Evolutionary conservation across 2,888 invertebrate species (phyloP), one percentile per base, ranked within the genome.

Genomic region (Muschampia plurimacula): DNA sequence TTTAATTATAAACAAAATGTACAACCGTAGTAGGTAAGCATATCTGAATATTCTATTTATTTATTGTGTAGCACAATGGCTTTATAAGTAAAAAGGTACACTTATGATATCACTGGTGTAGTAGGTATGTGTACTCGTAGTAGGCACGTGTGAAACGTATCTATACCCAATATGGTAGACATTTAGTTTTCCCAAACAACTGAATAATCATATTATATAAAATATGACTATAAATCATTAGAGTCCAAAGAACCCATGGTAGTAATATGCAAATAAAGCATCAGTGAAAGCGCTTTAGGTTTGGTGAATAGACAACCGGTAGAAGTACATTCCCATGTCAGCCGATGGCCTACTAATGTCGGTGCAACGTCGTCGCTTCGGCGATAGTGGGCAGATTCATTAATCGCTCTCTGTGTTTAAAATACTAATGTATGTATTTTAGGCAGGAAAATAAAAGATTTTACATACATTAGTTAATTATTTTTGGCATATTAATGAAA

Each of bases 281-380:
- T 77, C 79, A 86, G 88, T 84, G 88, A 88, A 88, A 88, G 87
- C 82, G 82, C 75, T 77, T 75, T 76, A 75, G 80, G 78, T 63
- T 77, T 80, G 70, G 77, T 81, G 76, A 82, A 84, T 82, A 83
- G 79, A 83, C 81, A 83, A 81, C 79, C 80, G 81, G 82, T 82
- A 78, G 78, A 68, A 74, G 75, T 74, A 77, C 76, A 74, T 77
- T 76, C 74, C 73, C 75, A 75, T 74, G 74, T 73, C 65, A 65
- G 64, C 36, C 9, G 52, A 32, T 73, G 69, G 60, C 65, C 67
- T 52, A 75, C 64, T 71, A 69, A 46, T 52, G 69, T 67, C 69
- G 39, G 28, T 63, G 69, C 69, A 63, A 28, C 57, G 39, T 39
- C 22, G 22, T 55, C 22, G 55, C 55, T 22, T 55, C n/a, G 52